Evolutionary conservation across 2,113 vertebrate genomes (phyloP), one percentile per base, ranked within the genome.

Genomic region (Dendropsophus ebraccatus): DNA sequence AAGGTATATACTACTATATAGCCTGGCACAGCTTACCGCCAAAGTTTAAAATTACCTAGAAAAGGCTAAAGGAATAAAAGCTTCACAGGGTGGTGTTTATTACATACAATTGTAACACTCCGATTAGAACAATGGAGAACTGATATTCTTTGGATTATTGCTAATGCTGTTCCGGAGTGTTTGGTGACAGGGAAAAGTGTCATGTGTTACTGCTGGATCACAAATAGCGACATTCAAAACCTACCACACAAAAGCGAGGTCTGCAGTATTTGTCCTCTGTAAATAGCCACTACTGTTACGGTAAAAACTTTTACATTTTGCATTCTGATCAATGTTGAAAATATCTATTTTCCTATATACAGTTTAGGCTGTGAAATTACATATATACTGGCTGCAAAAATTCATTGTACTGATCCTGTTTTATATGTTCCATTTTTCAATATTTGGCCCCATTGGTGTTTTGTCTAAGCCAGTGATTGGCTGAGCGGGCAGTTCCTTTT

Each of bases 51-150:
- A 58, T 79, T 11, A 35, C 30, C 11, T 79, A 78, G 21, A 8
- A 74, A 78, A 10, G 37, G 50, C 52, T 50, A 23, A 35, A 37
- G 32, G 52, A 37, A 62, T 25, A 62, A n/a, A 28, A 54, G 16
- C 52, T 35, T 54, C 16, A 74, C 65, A 83, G 67, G 30, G 32
- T 45, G 35, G 52, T 83, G 50, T 74, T 6, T 28, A 54, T 83
- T 74, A 74, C 70, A 83, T 60, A 41, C 35, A 37, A 83, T 45
- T 58, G 13, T 74, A 83, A 74, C 52, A 74, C 81, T 25, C 28
- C 0, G 30, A 17, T 54, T 54, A 41, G 32, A 83, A 73, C 82
- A 83, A 83, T 83, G 32, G 82, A 74, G 19, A 83, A 83, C 35
- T 83, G 69, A 83, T 83, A 83, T 83, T 45, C 69, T 23, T 23